Conservation (phyloP, 2,797 vertebrate species). For the Chloroceryle amazona region DNA sequence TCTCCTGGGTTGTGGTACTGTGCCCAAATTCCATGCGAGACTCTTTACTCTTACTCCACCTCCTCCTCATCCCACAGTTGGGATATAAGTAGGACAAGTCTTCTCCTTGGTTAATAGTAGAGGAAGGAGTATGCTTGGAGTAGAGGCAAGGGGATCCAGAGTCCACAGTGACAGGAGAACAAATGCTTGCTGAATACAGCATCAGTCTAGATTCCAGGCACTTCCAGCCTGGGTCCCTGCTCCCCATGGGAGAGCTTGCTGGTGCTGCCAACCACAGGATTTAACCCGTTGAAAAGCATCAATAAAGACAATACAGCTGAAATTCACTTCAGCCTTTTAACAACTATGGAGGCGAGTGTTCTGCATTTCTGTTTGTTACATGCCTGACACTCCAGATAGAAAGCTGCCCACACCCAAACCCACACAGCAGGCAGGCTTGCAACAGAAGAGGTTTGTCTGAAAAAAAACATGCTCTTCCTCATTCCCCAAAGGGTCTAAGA, state of each 20-base stretch:
- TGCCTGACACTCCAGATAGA: fast-evolving
- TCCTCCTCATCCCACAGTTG: background rate
- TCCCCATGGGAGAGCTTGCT: background rate
- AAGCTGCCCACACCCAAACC: background rate
- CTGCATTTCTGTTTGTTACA: background rate
- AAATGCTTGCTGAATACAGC: background rate
- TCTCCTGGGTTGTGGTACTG: background rate
- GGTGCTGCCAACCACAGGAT: background rate
- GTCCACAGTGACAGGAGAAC: background rate
- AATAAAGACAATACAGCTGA: background rate
- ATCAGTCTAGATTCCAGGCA: background rate
- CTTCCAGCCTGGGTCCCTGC: background rate
- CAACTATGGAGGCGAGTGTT: background rate
- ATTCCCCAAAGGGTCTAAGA: background rate
- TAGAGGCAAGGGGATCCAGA: background rate
- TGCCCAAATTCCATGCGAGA: background rate
- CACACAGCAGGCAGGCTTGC: background rate
- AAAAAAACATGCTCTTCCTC: background rate
- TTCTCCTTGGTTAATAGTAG: background rate
- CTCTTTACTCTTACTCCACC: too few relatives aligned
- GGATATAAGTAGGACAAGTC: background rate
- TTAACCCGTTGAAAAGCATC: background rate
- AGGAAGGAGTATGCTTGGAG: background rate
- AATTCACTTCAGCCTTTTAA: background rate
- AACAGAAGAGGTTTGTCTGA: background rate